Evolutionary conservation across 1,140 invertebrate species (phyloP), one percentile per base, ranked within the genome.

Genomic region (Cydia pomonella): DNA sequence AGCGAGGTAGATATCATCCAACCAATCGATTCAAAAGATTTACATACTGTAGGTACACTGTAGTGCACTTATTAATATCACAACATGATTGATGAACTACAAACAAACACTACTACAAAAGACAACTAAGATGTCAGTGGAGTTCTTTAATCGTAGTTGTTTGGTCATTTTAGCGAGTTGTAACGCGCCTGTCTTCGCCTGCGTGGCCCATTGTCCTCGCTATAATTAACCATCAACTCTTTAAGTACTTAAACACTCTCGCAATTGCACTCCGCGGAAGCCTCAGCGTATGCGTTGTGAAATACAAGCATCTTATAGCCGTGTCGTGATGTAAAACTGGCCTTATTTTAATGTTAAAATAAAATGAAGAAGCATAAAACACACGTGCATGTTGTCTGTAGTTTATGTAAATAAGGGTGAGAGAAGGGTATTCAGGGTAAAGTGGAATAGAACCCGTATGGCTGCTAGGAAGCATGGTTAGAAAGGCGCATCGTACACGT

Each of bases 171-270:
- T 53, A 18, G n/a, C 50, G n/a, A 23, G 53, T 23, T 3, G 53
- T 59, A 59, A 23, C 53, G 21, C 53, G 10, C n/a, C 53, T 59
- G 53, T 59, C 21, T 59, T 59, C 21, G 21, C 53, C 53, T 59
- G 50, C n/a, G 50, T 7, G n/a, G 21, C 53, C 53, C 21, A 59
- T 59, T 59, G 53, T 59, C 53, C 53, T 59, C 53, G 53, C 53
- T 59, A 59, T 59, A 18, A 59, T 59, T 59, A 59, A 23, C 53
- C 53, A 23, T 59, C 21, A 59, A 59, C 18, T 59, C 18, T 21
- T 21, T 59, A 59, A 23, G 53, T 23, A 59, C 53, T 23, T 59
- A 59, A 59, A 23, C 53, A 59, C 53, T 59, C 21, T 59, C 21
- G 53, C 21, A 59, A 59, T 59, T 59, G 23, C 12, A 23, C 23